A percentile compares a stretch with the other conserved stretches of the same genome.
Evolutionary conservation across 2,113 vertebrate genomes (phyloP).

Genomic region (Elachura formosa): DNA sequence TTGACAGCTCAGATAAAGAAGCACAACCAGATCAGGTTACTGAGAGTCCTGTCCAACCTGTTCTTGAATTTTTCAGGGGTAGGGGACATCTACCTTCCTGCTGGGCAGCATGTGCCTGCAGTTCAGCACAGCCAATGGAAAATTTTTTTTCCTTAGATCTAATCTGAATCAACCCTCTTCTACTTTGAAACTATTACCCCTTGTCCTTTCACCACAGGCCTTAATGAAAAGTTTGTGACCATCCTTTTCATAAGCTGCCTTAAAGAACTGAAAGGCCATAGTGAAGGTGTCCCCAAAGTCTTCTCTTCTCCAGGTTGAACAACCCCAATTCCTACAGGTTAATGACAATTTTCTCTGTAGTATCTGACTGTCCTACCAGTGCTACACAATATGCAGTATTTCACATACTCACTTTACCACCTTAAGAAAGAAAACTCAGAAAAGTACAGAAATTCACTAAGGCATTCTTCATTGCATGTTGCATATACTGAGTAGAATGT

Average conservation of each 20-base stretch:
- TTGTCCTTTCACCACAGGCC: not conserved
- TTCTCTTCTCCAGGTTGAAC: not conserved
- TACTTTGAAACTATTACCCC: not conserved
- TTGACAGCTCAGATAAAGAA: not conserved
- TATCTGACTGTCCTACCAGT: not conserved
- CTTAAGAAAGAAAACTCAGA: not conserved
- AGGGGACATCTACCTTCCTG: not conserved
- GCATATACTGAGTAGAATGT: not conserved
- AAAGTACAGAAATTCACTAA: not conserved
- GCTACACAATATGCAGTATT: not conserved
- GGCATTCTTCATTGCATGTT: not conserved
- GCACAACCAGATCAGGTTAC: not conserved
- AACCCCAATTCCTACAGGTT: not conserved
- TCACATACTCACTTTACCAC: not conserved
- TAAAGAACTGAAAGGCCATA: not conserved
- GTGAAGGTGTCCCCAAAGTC: not conserved
- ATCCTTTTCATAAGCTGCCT: fast-evolving
- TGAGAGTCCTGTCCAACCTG: not conserved
- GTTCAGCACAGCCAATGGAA: not conserved
- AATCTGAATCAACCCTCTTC: not conserved
- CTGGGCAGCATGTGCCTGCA: not conserved
- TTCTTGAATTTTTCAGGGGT: not conserved
- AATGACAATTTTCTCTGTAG: not conserved
- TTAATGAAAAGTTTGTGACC: not conserved
- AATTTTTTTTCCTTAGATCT: not conserved